These are phyloP conservation scores for Dendrocopos noguchii DNA, from an alignment of 2,113 vertebrate genomes.

Conservation along the genomic window DNA sequence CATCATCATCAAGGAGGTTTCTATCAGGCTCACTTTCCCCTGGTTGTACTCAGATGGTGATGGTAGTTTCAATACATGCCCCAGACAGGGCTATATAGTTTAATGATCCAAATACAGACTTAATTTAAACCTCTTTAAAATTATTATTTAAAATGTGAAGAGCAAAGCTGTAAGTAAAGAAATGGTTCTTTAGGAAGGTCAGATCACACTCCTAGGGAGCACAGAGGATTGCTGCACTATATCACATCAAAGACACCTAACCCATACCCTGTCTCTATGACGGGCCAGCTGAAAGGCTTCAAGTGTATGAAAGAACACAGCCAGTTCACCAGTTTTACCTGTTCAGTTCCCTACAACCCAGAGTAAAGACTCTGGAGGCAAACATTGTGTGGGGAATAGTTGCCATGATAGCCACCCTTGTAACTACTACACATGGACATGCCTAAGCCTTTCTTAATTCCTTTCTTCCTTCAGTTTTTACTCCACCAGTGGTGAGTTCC, in stretches of 20 bases:
- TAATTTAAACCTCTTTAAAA: background rate
- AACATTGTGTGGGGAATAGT: background rate
- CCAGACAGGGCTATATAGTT: background rate
- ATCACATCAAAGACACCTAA: background rate
- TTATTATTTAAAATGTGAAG: background rate
- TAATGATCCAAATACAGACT: background rate
- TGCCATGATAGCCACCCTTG: background rate
- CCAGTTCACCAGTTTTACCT: background rate
- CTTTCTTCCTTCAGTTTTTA: background rate
- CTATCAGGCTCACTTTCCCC: background rate
- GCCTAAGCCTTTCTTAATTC: background rate
- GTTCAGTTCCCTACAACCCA: background rate
- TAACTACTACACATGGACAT: background rate
- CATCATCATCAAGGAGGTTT: background rate
- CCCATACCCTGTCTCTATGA: fast-evolving
- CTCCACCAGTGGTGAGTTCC: background rate
- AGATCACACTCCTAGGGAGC: background rate
- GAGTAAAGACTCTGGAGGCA: background rate
- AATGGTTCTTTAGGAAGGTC: background rate
- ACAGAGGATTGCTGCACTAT: background rate
- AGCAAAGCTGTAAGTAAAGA: background rate
- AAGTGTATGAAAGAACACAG: background rate
- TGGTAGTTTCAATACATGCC: background rate
- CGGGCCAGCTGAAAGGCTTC: background rate
- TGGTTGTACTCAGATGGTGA: background rate